Conservation (phyloP, 2,888 invertebrate species). For the Galerucella nymphaeae region DNA sequence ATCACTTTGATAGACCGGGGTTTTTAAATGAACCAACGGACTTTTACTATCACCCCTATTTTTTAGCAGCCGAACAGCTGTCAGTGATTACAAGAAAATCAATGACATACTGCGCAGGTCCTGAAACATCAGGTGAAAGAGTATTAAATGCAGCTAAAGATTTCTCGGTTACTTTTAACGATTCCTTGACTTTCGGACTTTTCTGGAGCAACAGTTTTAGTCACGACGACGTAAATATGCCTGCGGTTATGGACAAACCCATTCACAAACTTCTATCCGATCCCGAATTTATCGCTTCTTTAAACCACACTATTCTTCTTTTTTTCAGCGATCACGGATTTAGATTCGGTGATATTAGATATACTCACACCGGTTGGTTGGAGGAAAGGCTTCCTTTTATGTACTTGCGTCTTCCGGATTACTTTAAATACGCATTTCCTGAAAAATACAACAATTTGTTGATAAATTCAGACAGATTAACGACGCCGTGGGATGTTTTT, state of each 20-base stretch:
- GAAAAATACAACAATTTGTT: constrained; percentile 69
- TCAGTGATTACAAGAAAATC: constrained; percentile 66
- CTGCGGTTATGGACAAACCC: constrained; percentile 79
- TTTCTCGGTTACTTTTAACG: constrained; percentile 66
- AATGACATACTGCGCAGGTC: constrained; percentile 72
- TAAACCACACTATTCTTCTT: constrained; percentile 33
- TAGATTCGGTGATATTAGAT: constrained; percentile 78
- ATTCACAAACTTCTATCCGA: constrained; percentile 82
- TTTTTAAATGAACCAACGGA: constrained; percentile 82
- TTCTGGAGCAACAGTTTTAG: constrained; percentile 86
- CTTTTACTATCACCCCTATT: constrained; percentile 82
- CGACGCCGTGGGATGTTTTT: constrained; percentile 82
- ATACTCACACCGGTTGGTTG: constrained; percentile 78
- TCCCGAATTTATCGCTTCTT: constrained; percentile 31
- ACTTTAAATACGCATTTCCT: constrained; percentile 69
- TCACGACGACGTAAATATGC: constrained; percentile 76
- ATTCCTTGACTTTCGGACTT: constrained; percentile 76
- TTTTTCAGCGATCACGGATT: constrained; percentile 86
- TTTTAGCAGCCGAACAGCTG: constrained; percentile 73
- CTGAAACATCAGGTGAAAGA: constrained; percentile 73
- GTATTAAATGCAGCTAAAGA: constrained; percentile 77
- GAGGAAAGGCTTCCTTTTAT: constrained; percentile 85
- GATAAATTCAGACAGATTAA: constrained; percentile 74
- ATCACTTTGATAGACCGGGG: constrained; percentile 78
- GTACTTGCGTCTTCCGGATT: constrained; percentile 75